Evolutionary conservation across 2,888 invertebrate species (phyloP), one percentile per base, ranked within the genome.

Genomic region (Mythimna pallens): DNA sequence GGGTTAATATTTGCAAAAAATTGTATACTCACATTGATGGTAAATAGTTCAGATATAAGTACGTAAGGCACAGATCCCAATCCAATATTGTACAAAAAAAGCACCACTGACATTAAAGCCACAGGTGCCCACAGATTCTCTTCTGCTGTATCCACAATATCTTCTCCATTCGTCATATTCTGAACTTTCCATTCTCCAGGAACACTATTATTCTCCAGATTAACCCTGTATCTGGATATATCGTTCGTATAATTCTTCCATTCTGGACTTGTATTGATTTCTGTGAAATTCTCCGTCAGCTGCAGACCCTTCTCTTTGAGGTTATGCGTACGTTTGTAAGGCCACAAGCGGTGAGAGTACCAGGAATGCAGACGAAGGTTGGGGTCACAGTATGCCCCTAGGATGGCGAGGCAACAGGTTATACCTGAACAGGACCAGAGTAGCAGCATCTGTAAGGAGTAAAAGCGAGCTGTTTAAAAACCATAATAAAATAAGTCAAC

Each of bases 61-160:
- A 96, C 95, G 84, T 93, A 96, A 92, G 96, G 96, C 90, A 96
- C 94, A 14, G 96, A 95, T 77, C 96, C 96, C 84, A 96, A 89
- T 62, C 96, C 96, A 65, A 96, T 92, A 74, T 96, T 96, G 84
- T 95, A 96, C 74, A 96, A 86, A 85, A 96, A 96, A 57, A 96
- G 81, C 64, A 94, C 92, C 65, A 92, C 70, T 3, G 96, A 96
- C 65, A 96, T 75, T 82, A 96, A 78, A 43, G 92, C 86, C n/a
- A 94, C 91, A 0, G 96, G 95, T 9, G 93, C 89, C 92, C 94
- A 94, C 66, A 95, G 88, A 17, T 89, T 85, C 43, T 87, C 87
- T 30, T 92, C 91, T 6, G 86, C 86, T 43, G 66, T 81, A 78
- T 57, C 90, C 89, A 3, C 84, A 14, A 14, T 14, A 88, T 64